Evolutionary conservation across 2,113 vertebrate genomes (phyloP), one percentile per base, ranked within the genome.

Genomic region (Antechinus stuartii): DNA sequence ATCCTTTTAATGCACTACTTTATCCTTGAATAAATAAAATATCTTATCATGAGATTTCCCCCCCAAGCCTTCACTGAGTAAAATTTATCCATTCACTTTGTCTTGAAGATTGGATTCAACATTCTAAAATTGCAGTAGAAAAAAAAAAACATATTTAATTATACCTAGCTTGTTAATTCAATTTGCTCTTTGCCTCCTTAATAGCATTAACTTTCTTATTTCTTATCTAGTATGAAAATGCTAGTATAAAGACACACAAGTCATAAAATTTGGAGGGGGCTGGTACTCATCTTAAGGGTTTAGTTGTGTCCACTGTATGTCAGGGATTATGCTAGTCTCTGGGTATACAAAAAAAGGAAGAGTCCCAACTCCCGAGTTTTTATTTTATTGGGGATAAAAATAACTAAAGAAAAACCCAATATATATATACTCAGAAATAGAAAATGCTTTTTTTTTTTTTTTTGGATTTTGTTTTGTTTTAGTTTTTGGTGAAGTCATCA

Each of bases 1-100:
- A 95, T 93, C 92, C 94, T 92, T 95, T 56, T 57, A 93, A 92
- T 24, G 56, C 91, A 94, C 26, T 96, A 96, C 50, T 95, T 94
- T 91, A 47, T 97, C 96, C 95, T 96, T 96, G 50, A 95, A 84
- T 42, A 22, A 84, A 84, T 76, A 76, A 22, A 42, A n/a, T 84
- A 23, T 84, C n/a, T 84, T n/a, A 42, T 23, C n/a, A 42, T 42
- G n/a, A 84, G 61, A 8, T 42, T 22, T 76, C 42, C 42, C 92
- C 94, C 91, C 91, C 52, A 25, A 76, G 92, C 89, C 93, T 96
- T 97, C 52, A 49, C 90, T 89, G 57, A 50, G 93, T 92, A 95
- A 91, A 30, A 92, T 61, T 91, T 90, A 92, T 91, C 84, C 94
- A 95, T 84, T 92, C 93, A 95, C 90, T 91, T 92, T 96, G 92